Evolutionary conservation across 2,113 vertebrate species (phyloP).

Genomic region (Marmota monax): DNA sequence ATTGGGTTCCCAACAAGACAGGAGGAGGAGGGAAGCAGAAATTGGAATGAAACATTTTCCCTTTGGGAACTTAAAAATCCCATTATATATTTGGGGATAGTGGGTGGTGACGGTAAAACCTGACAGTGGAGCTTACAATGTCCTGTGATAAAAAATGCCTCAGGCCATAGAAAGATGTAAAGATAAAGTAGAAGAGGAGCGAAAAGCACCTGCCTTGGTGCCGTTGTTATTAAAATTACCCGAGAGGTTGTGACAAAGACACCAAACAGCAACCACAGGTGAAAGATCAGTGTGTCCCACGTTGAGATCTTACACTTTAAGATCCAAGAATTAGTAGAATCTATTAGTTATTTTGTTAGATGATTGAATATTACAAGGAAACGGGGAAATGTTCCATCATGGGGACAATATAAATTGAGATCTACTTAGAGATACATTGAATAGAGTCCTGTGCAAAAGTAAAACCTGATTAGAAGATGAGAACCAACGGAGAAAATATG

Average conservation of each 20-base stretch:
- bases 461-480: not conserved
- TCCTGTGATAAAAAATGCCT: not conserved
- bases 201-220: not conserved
- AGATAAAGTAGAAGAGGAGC: not conserved
- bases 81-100: not conserved
- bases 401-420: not conserved
- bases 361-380: not conserved
- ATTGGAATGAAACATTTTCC: not conserved
- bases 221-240: not conserved
- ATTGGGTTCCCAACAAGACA: not conserved
- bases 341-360: not conserved
- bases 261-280: not conserved
- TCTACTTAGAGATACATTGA: not conserved
- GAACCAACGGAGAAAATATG: not conserved
- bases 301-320: not conserved
- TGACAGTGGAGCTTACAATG: not conserved
- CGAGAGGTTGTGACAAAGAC: not conserved
- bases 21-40: not conserved
- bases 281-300: not conserved
- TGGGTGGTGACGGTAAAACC: not conserved
- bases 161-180: not conserved
- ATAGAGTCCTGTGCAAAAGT: not conserved
- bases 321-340: not conserved
- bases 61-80: not conserved
- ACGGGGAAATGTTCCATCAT: not conserved